These are phyloP conservation scores for Halichoeres trimaculatus DNA, from an alignment of 2,113 vertebrate species.

Conservation along the genomic window DNA sequence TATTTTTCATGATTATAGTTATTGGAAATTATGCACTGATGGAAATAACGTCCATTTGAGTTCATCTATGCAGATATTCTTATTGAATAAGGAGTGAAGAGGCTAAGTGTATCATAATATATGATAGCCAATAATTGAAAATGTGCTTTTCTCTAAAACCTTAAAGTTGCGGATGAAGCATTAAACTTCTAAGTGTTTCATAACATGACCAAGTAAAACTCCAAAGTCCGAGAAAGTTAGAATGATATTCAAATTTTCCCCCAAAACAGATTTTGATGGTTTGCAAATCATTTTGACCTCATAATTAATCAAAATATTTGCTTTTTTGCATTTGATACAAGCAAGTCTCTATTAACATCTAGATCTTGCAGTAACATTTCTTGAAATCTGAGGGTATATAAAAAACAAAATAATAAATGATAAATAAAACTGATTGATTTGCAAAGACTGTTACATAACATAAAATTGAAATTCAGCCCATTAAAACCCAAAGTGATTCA, in stretches of 20 bases:
- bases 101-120: constrained; percentile 4
- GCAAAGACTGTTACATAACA: background rate
- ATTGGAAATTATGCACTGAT: constrained; percentile 36
- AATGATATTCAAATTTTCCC: background rate
- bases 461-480: background rate
- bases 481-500: background rate
- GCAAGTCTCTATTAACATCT: too few species aligned
- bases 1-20: constrained; percentile 38
- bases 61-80: constrained; percentile 28
- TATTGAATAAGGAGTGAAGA: constrained; percentile 11
- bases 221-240: background rate
- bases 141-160: background rate
- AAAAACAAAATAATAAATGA: too few species aligned
- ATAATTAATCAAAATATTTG: too few species aligned
- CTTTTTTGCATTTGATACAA: too few species aligned
- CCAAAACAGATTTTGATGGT: too few species aligned
- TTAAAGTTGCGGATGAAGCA: constrained; percentile 3
- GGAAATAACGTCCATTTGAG: constrained; percentile 33
- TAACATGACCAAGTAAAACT: background rate
- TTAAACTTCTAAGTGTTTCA: background rate
- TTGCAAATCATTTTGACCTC: too few species aligned
- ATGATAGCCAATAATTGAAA: constrained; percentile 1
- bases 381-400: too few species aligned
- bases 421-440: background rate
- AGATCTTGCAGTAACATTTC: too few species aligned